Evolutionary conservation across 2,888 invertebrate genomes (phyloP).

Genomic region (Cephus nigrinus): DNA sequence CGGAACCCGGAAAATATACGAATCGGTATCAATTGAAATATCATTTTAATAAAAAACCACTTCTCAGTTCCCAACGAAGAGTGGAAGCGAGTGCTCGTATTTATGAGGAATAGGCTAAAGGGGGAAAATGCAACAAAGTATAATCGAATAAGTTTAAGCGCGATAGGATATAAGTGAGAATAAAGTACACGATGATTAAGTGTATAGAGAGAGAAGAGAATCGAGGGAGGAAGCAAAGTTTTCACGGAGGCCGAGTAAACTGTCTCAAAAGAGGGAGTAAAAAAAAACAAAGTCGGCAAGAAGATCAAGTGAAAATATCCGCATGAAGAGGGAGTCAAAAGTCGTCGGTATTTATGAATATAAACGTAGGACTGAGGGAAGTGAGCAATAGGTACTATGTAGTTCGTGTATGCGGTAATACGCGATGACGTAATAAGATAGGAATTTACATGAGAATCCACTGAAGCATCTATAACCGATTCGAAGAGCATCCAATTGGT

Average conservation of each 20-base stretch:
- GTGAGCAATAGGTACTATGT: not conserved
- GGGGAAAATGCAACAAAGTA: not conserved
- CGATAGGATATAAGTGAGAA: not conserved
- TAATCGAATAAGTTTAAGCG: not conserved
- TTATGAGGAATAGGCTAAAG: not conserved
- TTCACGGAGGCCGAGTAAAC: not conserved
- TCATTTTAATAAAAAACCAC: not conserved
- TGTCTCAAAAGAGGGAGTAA: not conserved
- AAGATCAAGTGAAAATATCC: too few species aligned
- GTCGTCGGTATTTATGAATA: not conserved
- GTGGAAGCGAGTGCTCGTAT: not conserved
- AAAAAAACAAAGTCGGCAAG: not conserved
- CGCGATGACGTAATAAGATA: not conserved
- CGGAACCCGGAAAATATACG: not conserved
- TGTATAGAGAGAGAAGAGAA: not conserved
- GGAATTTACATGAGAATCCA: not conserved
- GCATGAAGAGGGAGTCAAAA: not conserved
- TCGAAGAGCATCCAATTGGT: not conserved
- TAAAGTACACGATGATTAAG: not conserved
- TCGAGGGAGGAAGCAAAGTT: not conserved
- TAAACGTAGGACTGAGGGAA: not conserved
- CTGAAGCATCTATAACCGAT: not conserved
- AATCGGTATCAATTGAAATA: not conserved
- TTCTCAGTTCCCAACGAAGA: not conserved
- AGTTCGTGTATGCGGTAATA: not conserved